phyloP scores from a whole-genome alignment of 2,888 invertebrate genomes.

The Polydesmus complanatus region DNA sequence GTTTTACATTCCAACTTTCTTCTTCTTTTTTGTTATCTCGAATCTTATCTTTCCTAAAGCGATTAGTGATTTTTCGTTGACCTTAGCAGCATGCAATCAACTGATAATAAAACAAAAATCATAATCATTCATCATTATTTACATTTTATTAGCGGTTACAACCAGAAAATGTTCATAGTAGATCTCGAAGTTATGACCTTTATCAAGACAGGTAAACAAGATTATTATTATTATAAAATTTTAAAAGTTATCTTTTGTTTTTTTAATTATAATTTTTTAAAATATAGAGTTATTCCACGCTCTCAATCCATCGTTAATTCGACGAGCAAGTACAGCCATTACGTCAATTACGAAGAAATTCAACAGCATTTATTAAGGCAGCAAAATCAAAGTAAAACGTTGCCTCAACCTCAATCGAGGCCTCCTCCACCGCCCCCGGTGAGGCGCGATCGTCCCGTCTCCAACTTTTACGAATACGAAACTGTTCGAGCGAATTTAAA shows the following conservation, averaged over 20 bases:
- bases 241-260: background rate
- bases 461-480: slow-evolving; percentile 74
- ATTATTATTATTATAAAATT: background rate
- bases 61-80: too few relatives aligned
- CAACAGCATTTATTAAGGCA: slow-evolving; percentile 51
- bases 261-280: background rate
- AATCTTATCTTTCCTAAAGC: too few relatives aligned
- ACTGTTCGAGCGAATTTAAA: slow-evolving; percentile 10
- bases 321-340: slow-evolving; percentile 48
- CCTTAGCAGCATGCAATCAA: too few relatives aligned
- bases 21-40: too few relatives aligned
- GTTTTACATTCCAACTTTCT: too few relatives aligned
- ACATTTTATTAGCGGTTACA: background rate
- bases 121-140: background rate
- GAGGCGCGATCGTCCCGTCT: slow-evolving; percentile 47
- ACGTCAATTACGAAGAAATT: slow-evolving; percentile 72
- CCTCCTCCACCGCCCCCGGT: slow-evolving; percentile 36
- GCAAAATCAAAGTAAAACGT: slow-evolving; percentile 37
- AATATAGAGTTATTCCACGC: background rate
- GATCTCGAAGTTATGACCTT: slow-evolving; percentile 24
- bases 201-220: slow-evolving; percentile 18
- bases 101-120: background rate
- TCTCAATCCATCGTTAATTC: slow-evolving; percentile 25
- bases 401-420: slow-evolving; percentile 39
- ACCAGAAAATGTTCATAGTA: slow-evolving; percentile 21